Percentiles rank a stretch among this genome's conserved stretches.
Evolutionary conservation across 2,113 vertebrate genomes (phyloP).

Genomic region (Gobio gobio): DNA sequence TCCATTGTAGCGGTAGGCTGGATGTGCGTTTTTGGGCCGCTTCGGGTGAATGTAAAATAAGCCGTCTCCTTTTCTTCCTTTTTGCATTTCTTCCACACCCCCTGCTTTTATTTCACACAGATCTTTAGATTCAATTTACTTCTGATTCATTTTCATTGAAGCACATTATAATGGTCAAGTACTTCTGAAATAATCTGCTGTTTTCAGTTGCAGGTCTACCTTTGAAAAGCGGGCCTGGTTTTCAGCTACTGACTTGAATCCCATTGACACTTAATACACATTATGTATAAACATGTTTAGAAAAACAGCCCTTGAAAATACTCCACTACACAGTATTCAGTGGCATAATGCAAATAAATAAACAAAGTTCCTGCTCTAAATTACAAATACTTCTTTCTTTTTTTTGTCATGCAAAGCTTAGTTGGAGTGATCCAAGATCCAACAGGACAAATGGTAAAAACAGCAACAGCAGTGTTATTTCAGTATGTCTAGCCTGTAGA

Average conservation of each 20-base stretch:
- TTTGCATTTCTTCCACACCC: slow-evolving; percentile 44
- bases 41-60: slow-evolving; percentile 53
- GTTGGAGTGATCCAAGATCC: background rate
- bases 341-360: slow-evolving; percentile 35
- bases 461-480: slow-evolving; percentile 35
- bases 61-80: slow-evolving; percentile 44
- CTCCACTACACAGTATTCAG: slow-evolving; percentile 18
- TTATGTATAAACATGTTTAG: slow-evolving; percentile 39
- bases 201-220: slow-evolving; percentile 31
- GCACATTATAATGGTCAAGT: slow-evolving; percentile 54
- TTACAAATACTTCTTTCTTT: slow-evolving; percentile 12
- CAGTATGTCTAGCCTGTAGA: slow-evolving; percentile 38
- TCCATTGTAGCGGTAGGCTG: slow-evolving; percentile 49
- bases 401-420: slow-evolving; percentile 40
- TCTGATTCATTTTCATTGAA: slow-evolving; percentile 41
- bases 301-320: slow-evolving; percentile 26
- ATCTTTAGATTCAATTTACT: slow-evolving; percentile 51
- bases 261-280: slow-evolving; percentile 46
- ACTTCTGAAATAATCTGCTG: slow-evolving; percentile 50
- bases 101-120: slow-evolving; percentile 48
- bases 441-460: slow-evolving; percentile 18
- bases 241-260: slow-evolving; percentile 46
- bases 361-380: slow-evolving; percentile 10
- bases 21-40: slow-evolving; percentile 49
- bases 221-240: slow-evolving; percentile 46